Conservation (phyloP, 2,797 vertebrate genomes). For the Coracias cyanogaster region DNA sequence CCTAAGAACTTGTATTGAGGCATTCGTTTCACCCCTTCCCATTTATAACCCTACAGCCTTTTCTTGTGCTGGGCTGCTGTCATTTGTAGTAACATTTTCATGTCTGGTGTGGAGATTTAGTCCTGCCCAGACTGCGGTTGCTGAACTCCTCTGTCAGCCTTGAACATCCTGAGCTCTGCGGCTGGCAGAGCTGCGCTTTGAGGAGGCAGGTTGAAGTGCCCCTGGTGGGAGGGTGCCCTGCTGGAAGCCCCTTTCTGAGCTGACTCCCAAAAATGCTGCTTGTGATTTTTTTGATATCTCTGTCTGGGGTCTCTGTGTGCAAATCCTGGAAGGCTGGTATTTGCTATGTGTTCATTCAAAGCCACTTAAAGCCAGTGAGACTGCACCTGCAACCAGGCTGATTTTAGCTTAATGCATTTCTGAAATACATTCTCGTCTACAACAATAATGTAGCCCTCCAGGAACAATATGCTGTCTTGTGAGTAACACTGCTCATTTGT, state of each 20-base stretch:
- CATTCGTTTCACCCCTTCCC: neutral
- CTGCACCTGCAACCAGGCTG: neutral
- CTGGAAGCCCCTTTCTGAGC: neutral
- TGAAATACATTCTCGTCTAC: neutral
- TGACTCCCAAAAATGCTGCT: neutral
- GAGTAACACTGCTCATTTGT: slow-evolving; percentile 15
- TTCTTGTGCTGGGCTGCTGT: neutral
- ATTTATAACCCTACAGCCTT: neutral
- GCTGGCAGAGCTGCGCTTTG: neutral
- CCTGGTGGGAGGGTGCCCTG: neutral
- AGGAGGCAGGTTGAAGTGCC: neutral
- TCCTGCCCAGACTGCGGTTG: neutral
- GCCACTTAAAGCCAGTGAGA: slow-evolving; percentile 29
- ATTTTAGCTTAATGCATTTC: slow-evolving; percentile 60
- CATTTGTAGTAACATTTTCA: neutral
- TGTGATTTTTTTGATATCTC: neutral
- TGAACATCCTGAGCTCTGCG: neutral
- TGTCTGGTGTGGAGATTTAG: neutral
- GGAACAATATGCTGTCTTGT: neutral
- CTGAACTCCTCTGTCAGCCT: neutral
- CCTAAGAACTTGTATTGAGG: neutral
- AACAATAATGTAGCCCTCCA: slow-evolving; percentile 32
- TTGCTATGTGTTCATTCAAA: neutral
- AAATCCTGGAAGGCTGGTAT: neutral
- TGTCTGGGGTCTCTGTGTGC: neutral